A percentile compares a stretch with the other conserved stretches of the same genome.
Evolutionary conservation across 2,113 vertebrate species (phyloP).

Genomic region (Rhagologus leucostigma): DNA sequence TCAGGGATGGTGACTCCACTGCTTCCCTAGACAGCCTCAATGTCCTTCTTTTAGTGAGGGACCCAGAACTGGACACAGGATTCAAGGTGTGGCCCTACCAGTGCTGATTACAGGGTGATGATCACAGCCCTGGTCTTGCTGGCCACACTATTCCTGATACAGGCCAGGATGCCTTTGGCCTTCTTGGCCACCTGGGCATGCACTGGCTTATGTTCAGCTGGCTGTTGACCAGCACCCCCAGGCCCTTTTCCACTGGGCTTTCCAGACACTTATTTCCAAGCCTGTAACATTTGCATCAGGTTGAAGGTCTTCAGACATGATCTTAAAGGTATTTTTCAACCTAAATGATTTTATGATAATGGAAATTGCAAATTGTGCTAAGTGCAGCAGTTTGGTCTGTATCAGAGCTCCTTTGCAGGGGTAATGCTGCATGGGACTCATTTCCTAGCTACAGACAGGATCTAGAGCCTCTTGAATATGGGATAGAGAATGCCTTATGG

Average conservation of each 20-base stretch:
- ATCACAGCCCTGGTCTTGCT: neutral
- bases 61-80: neutral
- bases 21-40: neutral
- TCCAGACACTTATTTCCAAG: neutral
- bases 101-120: fast-evolving
- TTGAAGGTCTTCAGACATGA: neutral
- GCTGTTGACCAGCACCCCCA: neutral
- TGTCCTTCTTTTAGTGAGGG: neutral
- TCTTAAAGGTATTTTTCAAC: neutral
- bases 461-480: neutral
- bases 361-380: neutral
- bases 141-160: neutral
- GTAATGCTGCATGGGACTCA: neutral
- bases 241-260: neutral
- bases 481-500: neutral
- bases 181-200: neutral
- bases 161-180: neutral
- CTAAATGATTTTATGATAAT: neutral
- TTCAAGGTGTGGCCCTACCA: fast-evolving
- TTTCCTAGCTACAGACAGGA: neutral
- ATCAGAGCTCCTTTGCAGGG: neutral
- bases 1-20: too few species aligned
- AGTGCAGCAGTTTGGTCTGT: neutral
- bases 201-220: neutral
- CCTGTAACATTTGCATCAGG: neutral